Evolutionary conservation across 2,888 invertebrate species (phyloP), one percentile per base, ranked within the genome.

Genomic region (Archips xylosteana): DNA sequence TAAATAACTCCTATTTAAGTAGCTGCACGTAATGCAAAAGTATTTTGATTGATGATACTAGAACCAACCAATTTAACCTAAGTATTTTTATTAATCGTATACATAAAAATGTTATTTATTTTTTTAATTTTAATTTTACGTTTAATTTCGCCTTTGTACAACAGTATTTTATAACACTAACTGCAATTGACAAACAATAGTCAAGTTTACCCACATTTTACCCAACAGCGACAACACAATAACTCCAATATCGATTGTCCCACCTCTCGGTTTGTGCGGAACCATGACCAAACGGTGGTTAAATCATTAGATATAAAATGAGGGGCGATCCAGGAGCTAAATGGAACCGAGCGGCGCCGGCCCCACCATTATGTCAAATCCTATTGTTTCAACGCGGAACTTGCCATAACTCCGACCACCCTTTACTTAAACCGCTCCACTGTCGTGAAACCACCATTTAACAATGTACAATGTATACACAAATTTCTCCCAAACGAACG

Each of bases 401-500:
- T 59, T 42, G 36, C 12, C 65, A 45, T 57, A 59, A 45, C 39
- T 32, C 42, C 49, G 23, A 59, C 49, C 45, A 34, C 45, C 61
- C 59, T 54, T 66, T 60, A 51, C 65, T 42, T 66, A 34, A 54
- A 42, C 65, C 59, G 39, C 45, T 32, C 5, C 45, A 13, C 47
- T 45, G 47, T 49, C 65, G 23, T 51, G 47, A 47, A 32, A 57
- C 42, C 10, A 15, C 60, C 23, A 23, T 61, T 65, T 36, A 69
- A 49, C 36, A 39, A 66, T 66, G 66, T 36, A 51, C 57, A 68
- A 57, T 62, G 57, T 68, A 57, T 39, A 72, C 47, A 63, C 13
- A 47, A 62, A 68, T 61, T 36, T 45, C 62, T n/a, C 59, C 59
- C 59, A 71, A 66, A 72, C 63, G 13, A 62, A 61, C 65, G 54